Evolutionary conservation across 2,888 invertebrate species (phyloP).

Genomic region (Odontomyia ornata): DNA sequence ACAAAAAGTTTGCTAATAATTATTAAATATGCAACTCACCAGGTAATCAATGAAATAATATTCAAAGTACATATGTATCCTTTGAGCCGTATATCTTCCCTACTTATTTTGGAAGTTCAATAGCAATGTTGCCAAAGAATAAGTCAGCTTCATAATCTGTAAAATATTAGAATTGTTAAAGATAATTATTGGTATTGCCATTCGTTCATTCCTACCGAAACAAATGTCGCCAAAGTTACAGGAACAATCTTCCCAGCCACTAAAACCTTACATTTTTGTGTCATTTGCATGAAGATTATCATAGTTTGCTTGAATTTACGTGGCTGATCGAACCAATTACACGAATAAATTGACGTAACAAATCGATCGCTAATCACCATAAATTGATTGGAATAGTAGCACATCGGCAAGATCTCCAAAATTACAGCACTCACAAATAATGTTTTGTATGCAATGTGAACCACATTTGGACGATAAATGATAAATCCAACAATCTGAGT

Average conservation of each 20-base stretch:
- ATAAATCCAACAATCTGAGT: constrained; percentile 52
- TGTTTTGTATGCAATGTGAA: constrained; percentile 45
- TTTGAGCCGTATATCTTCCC: neutral
- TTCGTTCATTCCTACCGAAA: constrained; percentile 50
- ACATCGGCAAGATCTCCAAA: constrained; percentile 53
- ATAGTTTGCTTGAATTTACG: constrained; percentile 52
- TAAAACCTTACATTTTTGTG: constrained; percentile 51
- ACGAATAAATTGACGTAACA: constrained; percentile 53
- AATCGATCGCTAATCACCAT: constrained; percentile 51
- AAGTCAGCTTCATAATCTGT: constrained; percentile 32
- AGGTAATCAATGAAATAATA: too few species aligned
- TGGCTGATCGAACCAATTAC: constrained; percentile 54
- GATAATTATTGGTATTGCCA: too few species aligned
- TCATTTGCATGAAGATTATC: constrained; percentile 56
- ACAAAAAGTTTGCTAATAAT: too few species aligned
- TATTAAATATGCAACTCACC: too few species aligned
- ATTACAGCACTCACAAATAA: constrained; percentile 50
- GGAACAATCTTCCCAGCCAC: constrained; percentile 54
- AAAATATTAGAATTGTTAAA: neutral
- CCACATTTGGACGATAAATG: constrained; percentile 45
- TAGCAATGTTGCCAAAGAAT: constrained; percentile 11
- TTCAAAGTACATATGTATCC: too few species aligned
- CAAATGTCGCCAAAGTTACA: constrained; percentile 53
- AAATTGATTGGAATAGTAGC: constrained; percentile 52
- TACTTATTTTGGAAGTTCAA: neutral